Percentiles rank a stretch among this genome's conserved stretches.
These are phyloP conservation scores for Microtus californicus DNA, from an alignment of 2,797 vertebrate genomes.

Conservation along the genomic window DNA sequence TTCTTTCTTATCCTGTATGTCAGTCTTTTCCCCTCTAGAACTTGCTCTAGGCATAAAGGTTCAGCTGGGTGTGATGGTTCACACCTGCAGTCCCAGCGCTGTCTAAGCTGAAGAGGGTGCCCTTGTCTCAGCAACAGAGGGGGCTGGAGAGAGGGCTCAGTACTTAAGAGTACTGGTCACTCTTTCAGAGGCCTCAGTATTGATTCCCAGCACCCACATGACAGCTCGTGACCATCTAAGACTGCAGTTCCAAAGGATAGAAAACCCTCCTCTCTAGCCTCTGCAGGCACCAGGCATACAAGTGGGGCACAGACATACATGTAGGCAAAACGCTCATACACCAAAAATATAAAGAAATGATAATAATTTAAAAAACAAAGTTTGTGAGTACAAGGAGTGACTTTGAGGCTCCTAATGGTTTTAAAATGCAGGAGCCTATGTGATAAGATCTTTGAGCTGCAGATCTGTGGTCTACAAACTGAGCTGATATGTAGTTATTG, in stretches of 20 bases:
- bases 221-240: background rate
- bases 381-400: background rate
- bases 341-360: background rate
- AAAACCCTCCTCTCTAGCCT: no score
- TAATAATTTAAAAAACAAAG: background rate
- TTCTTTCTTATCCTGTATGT: background rate
- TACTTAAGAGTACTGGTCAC: background rate
- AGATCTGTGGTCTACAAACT: background rate
- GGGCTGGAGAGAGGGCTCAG: background rate
- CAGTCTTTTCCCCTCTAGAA: background rate
- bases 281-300: no score
- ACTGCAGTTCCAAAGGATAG: background rate
- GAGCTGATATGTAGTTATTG: background rate
- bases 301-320: background rate
- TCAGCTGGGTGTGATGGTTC: background rate
- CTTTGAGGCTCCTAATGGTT: background rate
- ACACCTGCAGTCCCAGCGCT: background rate
- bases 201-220: background rate
- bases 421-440: background rate
- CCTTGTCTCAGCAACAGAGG: no score
- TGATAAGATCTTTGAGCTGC: background rate
- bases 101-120: background rate
- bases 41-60: background rate
- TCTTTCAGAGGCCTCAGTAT: background rate
- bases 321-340: background rate